Base-by-base conservation (phyloP, 2,113 vertebrate genomes). In the Archocentrus centrarchus region DNA sequence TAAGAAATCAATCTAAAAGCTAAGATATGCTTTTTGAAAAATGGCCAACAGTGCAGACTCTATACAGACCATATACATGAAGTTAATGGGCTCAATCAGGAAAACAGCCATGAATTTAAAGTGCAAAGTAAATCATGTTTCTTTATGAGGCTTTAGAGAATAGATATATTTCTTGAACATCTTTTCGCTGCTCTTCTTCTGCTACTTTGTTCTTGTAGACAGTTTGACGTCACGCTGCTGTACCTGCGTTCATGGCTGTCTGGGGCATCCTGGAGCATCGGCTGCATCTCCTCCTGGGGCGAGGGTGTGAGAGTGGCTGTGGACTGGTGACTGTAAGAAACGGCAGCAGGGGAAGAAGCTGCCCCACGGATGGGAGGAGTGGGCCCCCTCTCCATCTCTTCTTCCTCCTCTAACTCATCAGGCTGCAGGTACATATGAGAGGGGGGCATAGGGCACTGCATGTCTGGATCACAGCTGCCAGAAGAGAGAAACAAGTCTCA, bases 241-340 rank as follows among this genome's bases (percentile, higher is more conserved):
- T 86, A 99, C 98, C 98, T 98, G 91, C 97, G 96, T 63, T 99
- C 98, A 4, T 97, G 93, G 91, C 96, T 96, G 80, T 98, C 97
- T 2, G 96, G 93, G 87, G 96, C 95, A 11, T 98, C 97, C 89
- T 97, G 98, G 73, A 99, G 93, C 97, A 99, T 99, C 47, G 99
- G 98, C 92, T 98, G 97, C 83, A 98, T 97, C 61, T 99, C 99
- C 57, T 99, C 99, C 88, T 99, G 99, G 0, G 98, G 98, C 15
- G 99, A 99, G 2, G 99, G 99, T 2, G 99, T 99, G 77, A 99
- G 97, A 0, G 98, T 99, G 91, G 98, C 98, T 9, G 98, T 99
- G 84, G 98, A 99, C 92, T 99, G 98, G 91, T 99, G 98, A 87
- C 98, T 99, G 47, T 99, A 99, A 78, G 98, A 99, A 59, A 99